Base-by-base conservation (phyloP, 1,140 invertebrate genomes). In the Pinna nobilis region DNA sequence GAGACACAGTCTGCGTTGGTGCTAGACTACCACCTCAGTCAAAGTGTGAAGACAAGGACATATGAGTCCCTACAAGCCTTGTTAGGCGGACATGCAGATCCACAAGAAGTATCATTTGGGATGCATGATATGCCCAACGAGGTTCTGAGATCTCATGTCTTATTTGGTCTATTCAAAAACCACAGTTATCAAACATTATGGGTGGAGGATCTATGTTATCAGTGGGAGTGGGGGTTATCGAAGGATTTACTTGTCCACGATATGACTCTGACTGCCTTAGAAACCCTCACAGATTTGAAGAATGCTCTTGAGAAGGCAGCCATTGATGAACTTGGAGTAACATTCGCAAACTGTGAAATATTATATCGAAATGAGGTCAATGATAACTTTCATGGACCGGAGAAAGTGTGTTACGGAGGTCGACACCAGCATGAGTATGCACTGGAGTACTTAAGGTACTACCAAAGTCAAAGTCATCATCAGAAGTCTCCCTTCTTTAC, bases 151-250 rank as follows among this genome's bases (percentile, higher is more conserved):
- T 41, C 80, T 6, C 73, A 83, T 47, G 49, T 53, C n/a, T 35
- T 88, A 32, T 74, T 87, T 32, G 50, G 61, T 35, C 72, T 65
- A 15, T 81, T 84, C 44, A 83, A 82, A 57, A 39, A 77, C 11
- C 49, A 47, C 30, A 83, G 82, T 7, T 88, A 85, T 47, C 67
- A 51, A 41, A 88, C 82, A 32, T 71, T 88, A n/a, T 88, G 81
- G 82, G 61, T 87, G 28, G 87, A 88, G 59, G 87, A 88, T 74
- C 55, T 88, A 35, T 88, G 87, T 66, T 87, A 82, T 67, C 70
- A 68, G 7, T 88, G 86, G 86, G 86, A 88, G 70, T 88, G 87
- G 86, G 87, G 86, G 0, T 47, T 88, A 25, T 70, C 82, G 11
- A 88, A 86, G 67, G 86, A 88, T 66, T 74, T 88, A 30, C 75